Evolutionary conservation across 2,888 invertebrate genomes (phyloP).

Genomic region (Nasonia oneida): DNA sequence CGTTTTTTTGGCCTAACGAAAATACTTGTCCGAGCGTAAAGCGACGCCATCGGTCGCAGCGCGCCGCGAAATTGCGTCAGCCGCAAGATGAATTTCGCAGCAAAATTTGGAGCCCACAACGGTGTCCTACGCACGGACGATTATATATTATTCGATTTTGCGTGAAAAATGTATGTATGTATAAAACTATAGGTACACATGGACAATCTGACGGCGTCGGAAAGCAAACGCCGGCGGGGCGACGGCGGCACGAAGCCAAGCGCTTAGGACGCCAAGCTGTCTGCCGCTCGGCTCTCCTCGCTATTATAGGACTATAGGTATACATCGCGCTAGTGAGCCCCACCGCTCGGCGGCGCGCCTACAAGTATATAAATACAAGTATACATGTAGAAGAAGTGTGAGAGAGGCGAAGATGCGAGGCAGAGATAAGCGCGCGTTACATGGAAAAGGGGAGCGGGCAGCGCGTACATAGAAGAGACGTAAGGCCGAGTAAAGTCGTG

Average conservation of each 20-base stretch:
- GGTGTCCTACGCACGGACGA: no score
- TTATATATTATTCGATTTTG: no score
- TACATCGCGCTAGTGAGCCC: background rate
- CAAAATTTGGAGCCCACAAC: conserved; percentile 25
- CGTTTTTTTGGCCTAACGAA: background rate
- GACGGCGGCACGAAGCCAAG: conserved; percentile 55
- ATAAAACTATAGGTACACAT: no score
- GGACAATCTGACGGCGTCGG: no score
- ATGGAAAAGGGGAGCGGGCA: background rate
- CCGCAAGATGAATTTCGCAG: conserved; percentile 6
- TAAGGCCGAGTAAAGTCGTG: background rate
- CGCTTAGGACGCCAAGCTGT: conserved; percentile 78
- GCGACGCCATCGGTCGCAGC: background rate
- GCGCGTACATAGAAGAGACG: no score
- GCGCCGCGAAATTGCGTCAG: conserved; percentile 38
- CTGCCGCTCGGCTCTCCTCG: conserved; percentile 72
- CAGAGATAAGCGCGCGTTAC: background rate
- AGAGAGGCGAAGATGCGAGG: background rate
- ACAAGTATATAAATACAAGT: background rate
- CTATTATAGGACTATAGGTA: background rate
- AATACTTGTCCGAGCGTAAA: background rate
- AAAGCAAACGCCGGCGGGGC: no score
- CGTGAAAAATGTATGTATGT: no score
- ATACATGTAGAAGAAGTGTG: background rate
- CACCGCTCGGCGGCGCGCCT: background rate